phyloP scores from a whole-genome alignment of 1,140 invertebrate species.

The Bursaphelenchus mucronatus region DNA sequence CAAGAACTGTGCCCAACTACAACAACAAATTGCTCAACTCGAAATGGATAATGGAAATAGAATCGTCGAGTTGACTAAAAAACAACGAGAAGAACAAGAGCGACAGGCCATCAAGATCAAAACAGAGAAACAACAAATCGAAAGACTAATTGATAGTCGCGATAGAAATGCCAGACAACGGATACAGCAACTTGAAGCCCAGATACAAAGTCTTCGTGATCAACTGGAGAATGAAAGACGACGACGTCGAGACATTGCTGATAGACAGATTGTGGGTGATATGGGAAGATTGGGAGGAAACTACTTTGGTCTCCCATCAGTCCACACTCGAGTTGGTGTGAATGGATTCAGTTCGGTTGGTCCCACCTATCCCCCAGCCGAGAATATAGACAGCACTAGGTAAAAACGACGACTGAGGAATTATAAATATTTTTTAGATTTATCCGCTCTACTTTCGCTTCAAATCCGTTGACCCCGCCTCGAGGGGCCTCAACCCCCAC shows the following conservation, averaged over 20 bases:
- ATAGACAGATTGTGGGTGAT: conserved; percentile 48
- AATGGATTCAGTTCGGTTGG: conserved; percentile 46
- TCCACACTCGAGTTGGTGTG: conserved; percentile 13
- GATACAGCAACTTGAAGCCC: conserved; percentile 55
- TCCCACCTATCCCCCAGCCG: conserved; percentile 18
- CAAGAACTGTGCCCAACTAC: conserved; percentile 60
- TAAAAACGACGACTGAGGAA: neutral
- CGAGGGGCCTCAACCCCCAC: conserved; percentile 58
- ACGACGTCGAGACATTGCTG: conserved; percentile 49
- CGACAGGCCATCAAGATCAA: conserved; percentile 50
- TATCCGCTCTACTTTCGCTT: conserved; percentile 53
- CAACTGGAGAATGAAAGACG: conserved; percentile 55
- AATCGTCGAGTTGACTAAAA: conserved; percentile 57
- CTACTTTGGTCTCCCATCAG: conserved; percentile 38
- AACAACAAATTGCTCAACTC: conserved; percentile 59
- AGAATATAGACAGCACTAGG: conserved; percentile 52
- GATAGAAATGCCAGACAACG: conserved; percentile 51
- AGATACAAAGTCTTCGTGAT: conserved; percentile 51
- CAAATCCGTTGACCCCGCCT: conserved; percentile 59
- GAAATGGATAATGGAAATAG: conserved; percentile 61
- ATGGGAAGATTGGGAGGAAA: conserved; percentile 47
- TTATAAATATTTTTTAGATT: conserved; percentile 27
- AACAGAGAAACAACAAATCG: conserved; percentile 56
- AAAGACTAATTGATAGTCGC: conserved; percentile 56
- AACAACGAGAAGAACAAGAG: conserved; percentile 59